Conservation (phyloP, 2,797 vertebrate species). For the Orientallactaga sibirica region DNA sequence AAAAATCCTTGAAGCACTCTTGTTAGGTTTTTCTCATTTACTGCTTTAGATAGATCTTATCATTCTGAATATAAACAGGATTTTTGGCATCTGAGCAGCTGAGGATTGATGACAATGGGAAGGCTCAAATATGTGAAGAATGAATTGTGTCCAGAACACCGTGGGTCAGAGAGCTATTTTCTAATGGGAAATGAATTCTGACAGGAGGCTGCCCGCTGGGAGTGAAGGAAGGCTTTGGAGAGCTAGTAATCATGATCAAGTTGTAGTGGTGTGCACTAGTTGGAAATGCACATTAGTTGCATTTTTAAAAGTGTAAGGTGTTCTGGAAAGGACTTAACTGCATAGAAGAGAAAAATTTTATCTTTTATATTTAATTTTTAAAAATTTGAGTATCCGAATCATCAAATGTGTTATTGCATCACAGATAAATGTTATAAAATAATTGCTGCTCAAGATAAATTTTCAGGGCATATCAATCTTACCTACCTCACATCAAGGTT, state of each 20-base stretch:
- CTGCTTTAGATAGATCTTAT: conserved; percentile 59
- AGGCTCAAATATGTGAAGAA: conserved; percentile 70
- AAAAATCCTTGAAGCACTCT: conserved; percentile 52
- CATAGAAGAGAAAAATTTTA: conserved; percentile 22
- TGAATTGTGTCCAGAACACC: conserved; percentile 69
- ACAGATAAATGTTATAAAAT: conserved; percentile 1
- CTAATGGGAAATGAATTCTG: conserved; percentile 79
- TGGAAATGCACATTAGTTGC: conserved; percentile 54
- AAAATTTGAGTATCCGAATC: conserved; percentile 2
- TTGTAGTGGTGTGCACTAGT: conserved; percentile 53
- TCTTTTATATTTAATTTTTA: not conserved
- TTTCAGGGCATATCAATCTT: conserved; percentile 15
- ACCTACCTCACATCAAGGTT: not conserved
- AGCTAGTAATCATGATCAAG: conserved; percentile 55
- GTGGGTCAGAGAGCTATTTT: conserved; percentile 73
- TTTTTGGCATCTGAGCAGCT: conserved; percentile 62
- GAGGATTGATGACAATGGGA: conserved; percentile 64
- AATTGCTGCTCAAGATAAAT: not conserved
- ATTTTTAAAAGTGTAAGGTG: conserved; percentile 7
- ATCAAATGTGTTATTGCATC: not conserved
- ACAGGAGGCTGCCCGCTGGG: conserved; percentile 71
- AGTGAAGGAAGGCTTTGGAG: conserved; percentile 64
- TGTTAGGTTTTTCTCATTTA: conserved; percentile 52
- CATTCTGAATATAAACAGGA: conserved; percentile 46
- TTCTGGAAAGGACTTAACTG: conserved; percentile 63